phyloP scores from a whole-genome alignment of 2,888 invertebrate species.

The Corbicula japonica region DNA sequence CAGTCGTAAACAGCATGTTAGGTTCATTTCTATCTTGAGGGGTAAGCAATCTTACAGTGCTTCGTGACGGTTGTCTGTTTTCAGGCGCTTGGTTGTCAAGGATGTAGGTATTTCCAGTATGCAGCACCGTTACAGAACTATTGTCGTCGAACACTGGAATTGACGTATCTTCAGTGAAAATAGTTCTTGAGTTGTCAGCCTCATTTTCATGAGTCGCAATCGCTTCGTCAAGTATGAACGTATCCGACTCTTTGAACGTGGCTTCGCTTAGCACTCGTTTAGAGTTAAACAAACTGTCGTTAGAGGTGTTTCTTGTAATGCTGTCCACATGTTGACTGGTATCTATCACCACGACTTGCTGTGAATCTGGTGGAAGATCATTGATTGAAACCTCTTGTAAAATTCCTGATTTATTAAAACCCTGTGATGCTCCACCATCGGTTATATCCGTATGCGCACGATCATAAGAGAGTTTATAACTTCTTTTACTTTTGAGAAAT shows the following conservation, averaged over 20 bases:
- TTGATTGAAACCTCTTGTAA: too few species aligned
- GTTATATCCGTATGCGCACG: too few species aligned
- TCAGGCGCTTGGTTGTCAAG: neutral
- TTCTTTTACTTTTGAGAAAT: constrained; percentile 15
- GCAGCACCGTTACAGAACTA: constrained; percentile 11
- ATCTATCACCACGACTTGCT: too few species aligned
- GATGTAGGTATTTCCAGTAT: constrained; percentile 1
- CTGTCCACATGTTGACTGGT: too few species aligned
- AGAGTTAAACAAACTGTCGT: too few species aligned
- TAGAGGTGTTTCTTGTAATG: too few species aligned
- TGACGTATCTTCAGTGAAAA: constrained; percentile 23
- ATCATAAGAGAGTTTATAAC: constrained; percentile 48
- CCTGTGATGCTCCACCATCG: constrained; percentile 33
- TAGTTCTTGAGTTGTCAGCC: constrained; percentile 9
- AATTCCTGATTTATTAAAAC: too few species aligned
- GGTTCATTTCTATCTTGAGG: constrained; percentile 38
- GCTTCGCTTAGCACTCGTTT: too few species aligned
- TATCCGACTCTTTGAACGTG: too few species aligned
- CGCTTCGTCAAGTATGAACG: too few species aligned
- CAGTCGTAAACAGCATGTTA: constrained; percentile 21
- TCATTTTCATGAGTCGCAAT: too few species aligned
- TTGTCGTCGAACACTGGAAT: constrained; percentile 18
- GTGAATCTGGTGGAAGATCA: too few species aligned
- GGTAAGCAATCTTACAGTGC: constrained; percentile 20
- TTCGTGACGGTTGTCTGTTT: neutral